A percentile compares a stretch with the other conserved stretches of the same genome.
Evolutionary conservation across 2,888 invertebrate genomes (phyloP).

Genomic region (Polyploca ridens): DNA sequence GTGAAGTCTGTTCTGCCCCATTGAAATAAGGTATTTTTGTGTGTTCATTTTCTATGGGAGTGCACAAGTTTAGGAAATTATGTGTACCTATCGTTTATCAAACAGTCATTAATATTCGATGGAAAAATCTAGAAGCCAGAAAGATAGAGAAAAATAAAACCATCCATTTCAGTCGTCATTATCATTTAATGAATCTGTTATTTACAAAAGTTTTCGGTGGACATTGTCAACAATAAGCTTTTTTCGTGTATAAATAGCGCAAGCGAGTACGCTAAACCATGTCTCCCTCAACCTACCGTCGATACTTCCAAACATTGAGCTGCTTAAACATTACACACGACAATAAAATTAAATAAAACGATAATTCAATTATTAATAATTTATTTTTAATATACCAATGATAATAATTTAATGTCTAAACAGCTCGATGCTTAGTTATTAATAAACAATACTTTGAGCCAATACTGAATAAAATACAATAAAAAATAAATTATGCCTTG

Average conservation of each 20-base stretch:
- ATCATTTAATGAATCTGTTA: conserved; percentile 76
- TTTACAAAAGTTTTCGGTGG: conserved; percentile 82
- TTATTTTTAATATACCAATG: conserved; percentile 18
- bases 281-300: conserved; percentile 15
- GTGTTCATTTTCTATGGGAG: too few species aligned
- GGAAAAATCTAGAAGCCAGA: too few species aligned
- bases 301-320: conserved; percentile 28
- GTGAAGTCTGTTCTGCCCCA: too few species aligned
- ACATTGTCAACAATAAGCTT: conserved; percentile 69
- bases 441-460: conserved; percentile 75
- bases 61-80: too few species aligned
- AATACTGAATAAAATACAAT: conserved; percentile 69
- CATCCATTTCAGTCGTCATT: conserved; percentile 68
- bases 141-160: conserved; percentile 46
- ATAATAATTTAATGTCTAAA: conserved; percentile 21
- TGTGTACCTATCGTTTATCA: neutral
- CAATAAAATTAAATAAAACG: conserved; percentile 33
- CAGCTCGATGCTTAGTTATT: conserved; percentile 31
- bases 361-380: conserved; percentile 23
- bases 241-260: conserved; percentile 39
- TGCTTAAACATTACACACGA: conserved; percentile 29
- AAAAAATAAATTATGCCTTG: conserved; percentile 34
- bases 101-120: too few species aligned
- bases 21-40: too few species aligned
- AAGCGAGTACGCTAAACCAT: conserved; percentile 45